These are phyloP conservation scores for Rhadina sibilatrix DNA, from an alignment of 2,113 vertebrate species.

Conservation along the genomic window DNA sequence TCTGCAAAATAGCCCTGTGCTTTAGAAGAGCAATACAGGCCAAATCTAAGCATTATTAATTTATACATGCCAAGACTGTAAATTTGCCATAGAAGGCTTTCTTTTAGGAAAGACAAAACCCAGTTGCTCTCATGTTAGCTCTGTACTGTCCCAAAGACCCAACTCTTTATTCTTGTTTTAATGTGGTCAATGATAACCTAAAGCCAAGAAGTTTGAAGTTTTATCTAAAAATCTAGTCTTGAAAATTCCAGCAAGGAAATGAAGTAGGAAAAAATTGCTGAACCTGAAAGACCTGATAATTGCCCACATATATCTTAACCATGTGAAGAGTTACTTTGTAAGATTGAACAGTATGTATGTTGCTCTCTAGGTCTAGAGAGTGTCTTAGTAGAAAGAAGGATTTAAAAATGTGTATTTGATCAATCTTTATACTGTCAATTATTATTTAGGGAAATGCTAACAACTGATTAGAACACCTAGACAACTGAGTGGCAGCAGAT, in stretches of 20 bases:
- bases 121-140: background rate
- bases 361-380: background rate
- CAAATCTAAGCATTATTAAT: background rate
- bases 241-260: background rate
- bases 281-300: background rate
- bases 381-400: background rate
- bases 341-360: background rate
- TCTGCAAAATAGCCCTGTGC: background rate
- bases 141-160: background rate
- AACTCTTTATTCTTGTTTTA: background rate
- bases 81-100: background rate
- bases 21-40: background rate
- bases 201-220: background rate
- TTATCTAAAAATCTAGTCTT: background rate
- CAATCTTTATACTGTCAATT: background rate
- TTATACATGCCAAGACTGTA: background rate
- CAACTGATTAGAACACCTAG: background rate
- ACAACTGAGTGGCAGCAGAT: background rate
- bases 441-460: background rate
- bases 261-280: background rate
- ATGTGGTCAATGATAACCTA: background rate
- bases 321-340: background rate
- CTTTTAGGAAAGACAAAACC: background rate
- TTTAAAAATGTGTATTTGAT: background rate
- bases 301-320: background rate